Base-by-base conservation (phyloP, 2,888 invertebrate genomes). In the Ophraella communa region DNA sequence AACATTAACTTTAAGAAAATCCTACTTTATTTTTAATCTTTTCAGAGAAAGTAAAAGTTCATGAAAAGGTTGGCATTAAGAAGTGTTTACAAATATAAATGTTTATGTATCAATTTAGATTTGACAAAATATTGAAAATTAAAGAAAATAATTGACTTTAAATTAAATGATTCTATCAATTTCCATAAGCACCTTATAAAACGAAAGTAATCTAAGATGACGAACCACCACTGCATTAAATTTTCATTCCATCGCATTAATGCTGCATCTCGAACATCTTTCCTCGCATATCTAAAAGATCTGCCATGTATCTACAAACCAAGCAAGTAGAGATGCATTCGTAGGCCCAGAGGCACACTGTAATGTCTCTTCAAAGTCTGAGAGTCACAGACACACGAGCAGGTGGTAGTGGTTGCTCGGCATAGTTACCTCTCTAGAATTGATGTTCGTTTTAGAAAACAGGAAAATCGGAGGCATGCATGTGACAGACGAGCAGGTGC, bases 401-500 rank as follows among this genome's bases (percentile, higher is more conserved):
- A 59, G 59, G 51, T 59, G 59, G 59, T 51, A 51, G 59, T 51
- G 59, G 59, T 51, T 51, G 24, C 3, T 39, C 23, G 33, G 24
- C 49, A 30, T 20, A 30, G 27, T 33, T 47, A 14, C 45, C 45
- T 58, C 57, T 33, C 53, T 39, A 39, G 39, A 33, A 1, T 11
- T 39, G 20, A 35, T 23, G 59, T 51, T 59, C 57, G 35, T 58
- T 58, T 33, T 51, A 35, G 51, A 49, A 55, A 44, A 58, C 47
- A 47, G 58, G 49, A 58, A 23, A 58, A 49, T 35, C 35, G 49
- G 17, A 58, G 33, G 42, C 20, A 51, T 59, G 59, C 51, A 51
- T 59, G 59, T 59, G 59, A 59, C 59, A 59, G 59, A 23, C 27
- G 39, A 59, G 59, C 59, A 59, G 59, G 59, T 59, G 59, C 59